Evolutionary conservation across 2,888 invertebrate genomes (phyloP).

Genomic region (Xylota segnis): DNA sequence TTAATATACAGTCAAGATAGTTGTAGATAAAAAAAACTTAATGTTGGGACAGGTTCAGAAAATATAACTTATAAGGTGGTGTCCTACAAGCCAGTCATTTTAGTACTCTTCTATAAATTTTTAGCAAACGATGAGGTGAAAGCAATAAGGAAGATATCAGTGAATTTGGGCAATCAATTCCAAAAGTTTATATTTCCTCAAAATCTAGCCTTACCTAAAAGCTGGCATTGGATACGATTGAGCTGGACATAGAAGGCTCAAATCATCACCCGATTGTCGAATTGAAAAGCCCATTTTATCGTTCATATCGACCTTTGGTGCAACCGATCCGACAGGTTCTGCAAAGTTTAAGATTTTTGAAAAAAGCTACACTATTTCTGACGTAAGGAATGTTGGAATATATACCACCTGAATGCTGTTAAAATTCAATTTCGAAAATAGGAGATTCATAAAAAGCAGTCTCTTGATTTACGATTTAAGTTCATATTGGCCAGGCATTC

Average conservation of each 20-base stretch:
- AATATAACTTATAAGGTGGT: background rate
- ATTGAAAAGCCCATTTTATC: slow-evolving; percentile 84
- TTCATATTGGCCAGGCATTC: too few species aligned
- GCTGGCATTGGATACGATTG: slow-evolving; percentile 88
- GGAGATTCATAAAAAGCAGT: too few species aligned
- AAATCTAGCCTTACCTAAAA: slow-evolving; percentile 84
- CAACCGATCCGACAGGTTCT: slow-evolving; percentile 85
- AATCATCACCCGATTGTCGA: slow-evolving; percentile 37
- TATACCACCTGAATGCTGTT: background rate
- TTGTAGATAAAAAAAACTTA: slow-evolving; percentile 34
- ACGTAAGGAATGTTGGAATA: slow-evolving; percentile 20
- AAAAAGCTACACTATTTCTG: background rate
- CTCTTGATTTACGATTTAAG: too few species aligned
- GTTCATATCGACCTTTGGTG: slow-evolving; percentile 88
- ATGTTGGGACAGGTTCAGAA: slow-evolving; percentile 50
- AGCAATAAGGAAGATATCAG: too few species aligned
- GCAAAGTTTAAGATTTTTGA: slow-evolving; percentile 67
- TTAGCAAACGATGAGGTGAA: too few species aligned
- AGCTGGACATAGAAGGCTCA: slow-evolving; percentile 88
- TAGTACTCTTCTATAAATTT: background rate
- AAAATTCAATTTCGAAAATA: background rate
- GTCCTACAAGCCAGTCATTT: background rate
- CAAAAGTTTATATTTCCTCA: too few species aligned
- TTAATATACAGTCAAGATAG: background rate
- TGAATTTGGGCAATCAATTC: too few species aligned